phyloP scores from a whole-genome alignment of 2,797 vertebrate species.

The Notoglanidium macrostoma region DNA sequence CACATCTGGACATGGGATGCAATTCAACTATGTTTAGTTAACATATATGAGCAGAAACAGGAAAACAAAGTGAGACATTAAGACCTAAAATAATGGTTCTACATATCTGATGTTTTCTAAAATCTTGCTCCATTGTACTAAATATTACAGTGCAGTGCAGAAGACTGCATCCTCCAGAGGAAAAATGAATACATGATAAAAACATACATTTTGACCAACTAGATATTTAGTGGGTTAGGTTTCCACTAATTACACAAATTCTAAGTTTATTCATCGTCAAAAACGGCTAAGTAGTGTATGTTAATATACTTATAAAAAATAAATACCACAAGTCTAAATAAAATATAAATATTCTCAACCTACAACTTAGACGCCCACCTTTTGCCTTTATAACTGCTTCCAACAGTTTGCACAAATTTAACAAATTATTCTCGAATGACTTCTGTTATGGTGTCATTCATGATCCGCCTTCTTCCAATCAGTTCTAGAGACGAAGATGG shows the following conservation, averaged over 20 bases:
- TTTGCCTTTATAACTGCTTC: not conserved
- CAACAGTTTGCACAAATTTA: not conserved
- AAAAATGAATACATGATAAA: not conserved
- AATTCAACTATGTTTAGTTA: not conserved
- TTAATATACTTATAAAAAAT: not conserved
- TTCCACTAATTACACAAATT: not conserved
- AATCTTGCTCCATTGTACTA: not conserved
- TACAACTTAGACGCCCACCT: not conserved
- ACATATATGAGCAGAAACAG: not conserved
- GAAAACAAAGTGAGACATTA: not conserved
- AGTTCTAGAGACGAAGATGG: not conserved
- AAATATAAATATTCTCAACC: not conserved
- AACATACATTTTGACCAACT: not conserved
- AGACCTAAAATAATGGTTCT: not conserved
- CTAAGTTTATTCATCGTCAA: not conserved
- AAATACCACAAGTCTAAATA: not conserved
- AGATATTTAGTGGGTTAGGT: not conserved
- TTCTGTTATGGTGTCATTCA: not conserved
- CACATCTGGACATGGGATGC: not conserved
- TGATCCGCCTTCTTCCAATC: not conserved
- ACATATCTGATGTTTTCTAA: not conserved
- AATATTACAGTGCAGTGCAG: not conserved
- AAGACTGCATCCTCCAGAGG: not conserved
- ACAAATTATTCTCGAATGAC: not conserved
- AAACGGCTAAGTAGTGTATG: not conserved